phyloP scores from a whole-genome alignment of 2,113 vertebrate genomes.

The Rhadina sibilatrix region DNA sequence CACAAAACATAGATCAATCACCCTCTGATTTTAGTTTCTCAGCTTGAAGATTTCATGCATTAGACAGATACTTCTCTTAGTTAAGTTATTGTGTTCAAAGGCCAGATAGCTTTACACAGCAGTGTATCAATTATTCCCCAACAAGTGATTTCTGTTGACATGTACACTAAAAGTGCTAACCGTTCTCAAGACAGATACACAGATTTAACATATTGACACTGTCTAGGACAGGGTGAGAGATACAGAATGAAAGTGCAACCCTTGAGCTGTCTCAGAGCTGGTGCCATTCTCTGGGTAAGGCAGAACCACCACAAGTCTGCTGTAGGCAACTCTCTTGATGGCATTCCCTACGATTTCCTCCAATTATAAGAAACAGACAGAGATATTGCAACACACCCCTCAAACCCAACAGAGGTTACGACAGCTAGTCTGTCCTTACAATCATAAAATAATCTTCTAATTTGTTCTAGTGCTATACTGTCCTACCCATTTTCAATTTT shows the following conservation, averaged over 20 bases:
- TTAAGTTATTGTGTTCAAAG: neutral
- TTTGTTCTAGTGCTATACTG: neutral
- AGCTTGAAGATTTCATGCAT: neutral
- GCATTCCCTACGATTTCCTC: neutral
- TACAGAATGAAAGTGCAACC: neutral
- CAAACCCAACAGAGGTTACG: neutral
- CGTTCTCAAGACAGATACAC: neutral
- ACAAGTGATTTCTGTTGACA: neutral
- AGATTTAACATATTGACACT: neutral
- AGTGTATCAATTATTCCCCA: neutral
- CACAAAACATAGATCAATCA: neutral
- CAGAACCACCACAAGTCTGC: neutral
- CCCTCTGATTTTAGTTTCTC: neutral
- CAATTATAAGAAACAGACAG: neutral
- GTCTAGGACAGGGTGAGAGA: neutral
- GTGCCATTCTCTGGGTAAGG: neutral
- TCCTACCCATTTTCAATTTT: neutral
- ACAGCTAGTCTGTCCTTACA: neutral
- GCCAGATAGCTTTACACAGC: neutral
- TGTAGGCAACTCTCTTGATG: fast-evolving
- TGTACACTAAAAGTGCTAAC: neutral
- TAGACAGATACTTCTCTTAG: neutral
- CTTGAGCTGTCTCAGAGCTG: neutral
- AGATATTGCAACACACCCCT: neutral
- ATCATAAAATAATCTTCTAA: neutral